Evolutionary conservation across 2,888 invertebrate species (phyloP).

Genomic region (Caenorhabditis sinica): DNA sequence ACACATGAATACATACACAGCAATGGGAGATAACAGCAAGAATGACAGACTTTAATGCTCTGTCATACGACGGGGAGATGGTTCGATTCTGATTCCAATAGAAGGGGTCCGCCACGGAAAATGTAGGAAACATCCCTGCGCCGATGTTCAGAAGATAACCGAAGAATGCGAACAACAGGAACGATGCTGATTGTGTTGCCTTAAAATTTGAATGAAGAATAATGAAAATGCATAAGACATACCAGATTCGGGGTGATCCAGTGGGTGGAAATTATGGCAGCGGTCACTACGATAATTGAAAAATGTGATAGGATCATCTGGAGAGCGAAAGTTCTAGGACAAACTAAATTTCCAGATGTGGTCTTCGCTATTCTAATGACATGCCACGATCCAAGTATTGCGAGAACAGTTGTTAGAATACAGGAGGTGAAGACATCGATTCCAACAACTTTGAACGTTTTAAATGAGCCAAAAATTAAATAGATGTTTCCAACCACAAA

Average conservation of each 20-base stretch:
- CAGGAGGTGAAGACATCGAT: background rate
- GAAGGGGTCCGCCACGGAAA: constrained; percentile 41
- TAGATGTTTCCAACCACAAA: constrained; percentile 31
- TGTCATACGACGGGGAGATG: constrained; percentile 18
- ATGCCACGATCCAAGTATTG: background rate
- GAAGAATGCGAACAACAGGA: constrained; percentile 4
- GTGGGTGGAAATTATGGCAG: background rate
- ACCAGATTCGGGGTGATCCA: constrained; percentile 20
- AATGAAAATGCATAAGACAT: background rate
- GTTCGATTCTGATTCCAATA: constrained; percentile 24
- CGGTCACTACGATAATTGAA: background rate
- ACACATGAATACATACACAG: constrained; percentile 5
- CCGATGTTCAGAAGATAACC: constrained; percentile 28
- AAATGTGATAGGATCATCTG: constrained; percentile 30
- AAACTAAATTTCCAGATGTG: background rate
- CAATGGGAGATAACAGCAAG: background rate
- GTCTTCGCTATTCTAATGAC: background rate
- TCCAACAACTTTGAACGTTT: constrained; percentile 13
- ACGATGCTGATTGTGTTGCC: constrained; percentile 1
- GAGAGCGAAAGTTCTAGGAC: constrained; percentile 33
- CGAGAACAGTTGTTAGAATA: constrained; percentile 3
- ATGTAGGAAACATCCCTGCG: constrained; percentile 23
- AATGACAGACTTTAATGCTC: constrained; percentile 20
- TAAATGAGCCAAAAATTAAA: constrained; percentile 27
- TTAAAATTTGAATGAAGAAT: background rate